These are phyloP conservation scores for Camelus dromedarius DNA, from an alignment of 2,113 vertebrate genomes.

Conservation along the genomic window DNA sequence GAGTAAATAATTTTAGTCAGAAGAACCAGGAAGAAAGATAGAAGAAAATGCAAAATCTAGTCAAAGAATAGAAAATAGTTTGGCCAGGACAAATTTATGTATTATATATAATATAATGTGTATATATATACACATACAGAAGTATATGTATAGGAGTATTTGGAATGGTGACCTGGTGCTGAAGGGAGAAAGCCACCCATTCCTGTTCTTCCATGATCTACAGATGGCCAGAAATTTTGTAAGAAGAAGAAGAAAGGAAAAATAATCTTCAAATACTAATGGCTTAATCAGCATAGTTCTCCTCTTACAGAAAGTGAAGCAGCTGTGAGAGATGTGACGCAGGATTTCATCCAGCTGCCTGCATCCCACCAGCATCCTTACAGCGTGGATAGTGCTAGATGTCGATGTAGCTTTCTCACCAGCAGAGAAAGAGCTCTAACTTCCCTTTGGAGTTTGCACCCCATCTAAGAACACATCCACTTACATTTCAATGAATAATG, in stretches of 20 bases:
- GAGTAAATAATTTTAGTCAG: background rate
- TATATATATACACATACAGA: too few relatives aligned
- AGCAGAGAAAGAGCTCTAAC: background rate
- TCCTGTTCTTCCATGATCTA: constrained; percentile 32
- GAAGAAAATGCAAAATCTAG: background rate
- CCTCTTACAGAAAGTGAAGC: constrained; percentile 21
- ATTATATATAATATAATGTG: too few relatives aligned
- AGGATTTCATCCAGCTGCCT: constrained; percentile 45
- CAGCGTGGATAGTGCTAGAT: background rate
- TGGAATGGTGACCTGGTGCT: background rate
- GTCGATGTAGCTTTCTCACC: background rate
- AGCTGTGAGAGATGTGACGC: constrained; percentile 48
- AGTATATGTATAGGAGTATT: background rate
- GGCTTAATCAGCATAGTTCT: constrained; percentile 43
- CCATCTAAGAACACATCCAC: background rate
- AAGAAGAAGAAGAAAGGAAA: background rate
- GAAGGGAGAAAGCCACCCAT: background rate
- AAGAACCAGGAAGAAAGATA: background rate
- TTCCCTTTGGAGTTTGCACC: background rate
- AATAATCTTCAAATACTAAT: constrained; percentile 1
- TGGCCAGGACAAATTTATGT: background rate
- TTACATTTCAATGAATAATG: background rate
- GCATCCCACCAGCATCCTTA: background rate
- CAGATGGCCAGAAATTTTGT: background rate
- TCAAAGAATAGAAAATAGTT: background rate